Percentiles rank a stretch among this genome's conserved stretches.
Conservation (phyloP, 2,797 vertebrate species). For the Enteromius fasciolatus region DNA sequence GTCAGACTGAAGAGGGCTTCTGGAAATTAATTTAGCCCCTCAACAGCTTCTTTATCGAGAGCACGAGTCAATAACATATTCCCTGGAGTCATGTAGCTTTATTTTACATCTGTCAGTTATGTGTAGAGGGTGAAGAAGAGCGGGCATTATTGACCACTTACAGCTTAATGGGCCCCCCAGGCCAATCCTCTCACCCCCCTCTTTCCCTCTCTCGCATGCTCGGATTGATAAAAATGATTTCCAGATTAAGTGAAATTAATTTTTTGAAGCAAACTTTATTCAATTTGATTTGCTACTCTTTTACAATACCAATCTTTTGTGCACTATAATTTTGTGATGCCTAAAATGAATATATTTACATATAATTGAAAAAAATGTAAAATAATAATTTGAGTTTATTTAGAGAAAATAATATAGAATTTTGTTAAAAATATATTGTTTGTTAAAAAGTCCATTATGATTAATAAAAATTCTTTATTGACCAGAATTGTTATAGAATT, state of each 20-base stretch:
- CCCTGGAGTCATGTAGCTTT: constrained; percentile 63
- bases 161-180: constrained; percentile 71
- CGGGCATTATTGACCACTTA: constrained; percentile 78
- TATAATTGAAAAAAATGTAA: not conserved
- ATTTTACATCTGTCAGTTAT: constrained; percentile 62
- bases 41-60: constrained; percentile 65
- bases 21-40: constrained; percentile 81
- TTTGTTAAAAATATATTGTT: not conserved
- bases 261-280: not conserved
- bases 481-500: not conserved
- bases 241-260: not conserved
- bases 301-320: not conserved
- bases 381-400: not conserved
- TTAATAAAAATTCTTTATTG: not conserved
- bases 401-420: too few species aligned
- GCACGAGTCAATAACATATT: constrained; percentile 73
- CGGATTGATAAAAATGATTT: not conserved
- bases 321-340: not conserved
- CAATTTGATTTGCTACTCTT: not conserved
- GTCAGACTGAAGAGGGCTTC: constrained; percentile 75
- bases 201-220: constrained; percentile 2
- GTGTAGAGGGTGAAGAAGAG: constrained; percentile 59
- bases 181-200: constrained; percentile 62
- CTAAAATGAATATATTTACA: not conserved
- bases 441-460: not conserved